A percentile compares a stretch with the other conserved stretches of the same genome.
Conservation (phyloP, 2,797 vertebrate genomes). For the Rousettus madagascariensis region DNA sequence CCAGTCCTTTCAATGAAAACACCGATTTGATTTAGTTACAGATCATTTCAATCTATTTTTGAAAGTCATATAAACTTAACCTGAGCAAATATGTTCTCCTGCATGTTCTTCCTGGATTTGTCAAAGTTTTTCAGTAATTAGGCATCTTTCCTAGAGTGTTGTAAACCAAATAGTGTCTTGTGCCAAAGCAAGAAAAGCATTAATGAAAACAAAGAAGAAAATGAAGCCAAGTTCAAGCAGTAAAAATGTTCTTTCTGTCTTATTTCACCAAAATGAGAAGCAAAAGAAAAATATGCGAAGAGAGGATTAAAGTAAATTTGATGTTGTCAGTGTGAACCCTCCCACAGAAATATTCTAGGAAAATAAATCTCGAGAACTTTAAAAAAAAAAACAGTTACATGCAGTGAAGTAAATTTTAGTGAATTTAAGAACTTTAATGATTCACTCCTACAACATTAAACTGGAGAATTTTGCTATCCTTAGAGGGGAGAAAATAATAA, state of each 20-base stretch:
- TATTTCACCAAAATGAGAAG: not conserved
- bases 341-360: not conserved
- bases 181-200: constrained; percentile 11
- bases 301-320: not conserved
- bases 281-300: not conserved
- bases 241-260: not conserved
- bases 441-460: not conserved
- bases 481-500: not conserved
- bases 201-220: constrained; percentile 14
- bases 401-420: not conserved
- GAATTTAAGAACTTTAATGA: not conserved
- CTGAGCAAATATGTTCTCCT: constrained; percentile 36
- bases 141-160: constrained; percentile 15
- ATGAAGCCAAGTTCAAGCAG: constrained; percentile 21
- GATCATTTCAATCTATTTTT: constrained; percentile 57
- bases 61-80: constrained; percentile 50
- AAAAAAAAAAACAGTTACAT: not conserved
- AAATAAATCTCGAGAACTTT: not conserved
- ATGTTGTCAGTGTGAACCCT: not conserved
- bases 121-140: constrained; percentile 57
- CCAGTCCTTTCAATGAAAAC: constrained; percentile 11
- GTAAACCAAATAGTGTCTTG: not conserved
- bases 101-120: constrained; percentile 28
- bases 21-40: not conserved
- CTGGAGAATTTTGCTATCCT: not conserved